phyloP scores from a whole-genome alignment of 2,797 vertebrate genomes.

The Psittacula echo region DNA sequence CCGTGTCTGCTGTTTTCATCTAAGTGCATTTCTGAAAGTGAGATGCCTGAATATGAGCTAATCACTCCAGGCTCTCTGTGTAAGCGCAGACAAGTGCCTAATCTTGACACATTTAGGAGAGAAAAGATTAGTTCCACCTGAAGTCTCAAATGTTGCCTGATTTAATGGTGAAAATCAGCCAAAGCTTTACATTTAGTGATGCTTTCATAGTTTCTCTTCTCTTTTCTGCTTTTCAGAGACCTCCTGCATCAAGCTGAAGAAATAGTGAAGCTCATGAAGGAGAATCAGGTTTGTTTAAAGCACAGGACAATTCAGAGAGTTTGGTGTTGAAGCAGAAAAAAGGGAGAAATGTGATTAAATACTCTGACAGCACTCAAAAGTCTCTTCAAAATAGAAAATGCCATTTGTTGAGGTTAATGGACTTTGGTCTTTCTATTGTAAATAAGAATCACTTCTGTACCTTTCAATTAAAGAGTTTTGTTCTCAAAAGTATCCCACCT shows the following conservation, averaged over 20 bases:
- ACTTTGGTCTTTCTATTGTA: not conserved
- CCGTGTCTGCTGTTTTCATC: not conserved
- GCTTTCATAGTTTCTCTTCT: not conserved
- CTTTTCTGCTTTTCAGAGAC: slow-evolving; percentile 60
- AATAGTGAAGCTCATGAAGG: slow-evolving; percentile 72
- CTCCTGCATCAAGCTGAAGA: slow-evolving; percentile 71
- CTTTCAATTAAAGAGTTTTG: not conserved
- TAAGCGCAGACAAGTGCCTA: not conserved
- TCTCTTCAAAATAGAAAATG: not conserved
- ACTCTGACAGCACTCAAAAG: not conserved
- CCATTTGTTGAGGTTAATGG: not conserved
- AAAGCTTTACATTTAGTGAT: not conserved
- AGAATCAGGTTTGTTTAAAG: slow-evolving; percentile 66
- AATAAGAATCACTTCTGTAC: not conserved
- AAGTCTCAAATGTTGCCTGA: not conserved
- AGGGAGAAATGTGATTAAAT: not conserved
- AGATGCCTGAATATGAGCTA: not conserved
- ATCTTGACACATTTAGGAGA: not conserved
- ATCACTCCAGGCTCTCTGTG: not conserved
- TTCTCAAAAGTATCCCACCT: not conserved
- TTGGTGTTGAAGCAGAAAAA: not conserved
- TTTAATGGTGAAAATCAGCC: not conserved
- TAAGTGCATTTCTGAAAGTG: not conserved
- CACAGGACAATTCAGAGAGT: not conserved
- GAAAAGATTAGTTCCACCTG: not conserved